Conservation (phyloP, 2,888 invertebrate genomes). For the Parnassius mnemosyne region DNA sequence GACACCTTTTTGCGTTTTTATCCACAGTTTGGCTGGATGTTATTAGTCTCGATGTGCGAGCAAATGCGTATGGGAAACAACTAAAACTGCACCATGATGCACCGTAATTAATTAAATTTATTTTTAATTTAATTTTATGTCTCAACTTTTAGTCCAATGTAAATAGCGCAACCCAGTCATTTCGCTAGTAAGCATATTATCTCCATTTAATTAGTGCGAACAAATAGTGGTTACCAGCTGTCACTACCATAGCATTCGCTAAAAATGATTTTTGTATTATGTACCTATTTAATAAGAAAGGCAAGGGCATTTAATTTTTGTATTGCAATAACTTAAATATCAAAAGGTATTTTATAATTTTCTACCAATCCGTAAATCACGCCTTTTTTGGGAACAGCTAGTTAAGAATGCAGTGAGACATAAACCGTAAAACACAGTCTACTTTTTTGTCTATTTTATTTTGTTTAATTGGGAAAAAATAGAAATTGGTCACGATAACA, state of each 20-base stretch:
- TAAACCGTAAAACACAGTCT: too few species aligned
- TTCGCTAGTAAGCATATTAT: slow-evolving; percentile 70
- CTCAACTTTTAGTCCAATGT: slow-evolving; percentile 14
- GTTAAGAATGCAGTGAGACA: too few species aligned
- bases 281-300: too few species aligned
- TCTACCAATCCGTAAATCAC: too few species aligned
- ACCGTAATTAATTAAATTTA: background rate
- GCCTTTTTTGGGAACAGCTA: too few species aligned
- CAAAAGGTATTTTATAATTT: too few species aligned
- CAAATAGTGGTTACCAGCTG: slow-evolving; percentile 64
- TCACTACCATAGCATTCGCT: slow-evolving; percentile 44
- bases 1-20: slow-evolving; percentile 51
- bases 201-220: slow-evolving; percentile 74
- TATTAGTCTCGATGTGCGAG: slow-evolving; percentile 63
- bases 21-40: slow-evolving; percentile 50
- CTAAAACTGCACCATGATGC: slow-evolving; percentile 1
- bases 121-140: slow-evolving; percentile 21
- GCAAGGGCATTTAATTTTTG: too few species aligned
- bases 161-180: slow-evolving; percentile 69
- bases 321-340: too few species aligned
- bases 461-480: too few species aligned
- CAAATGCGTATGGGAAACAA: slow-evolving; percentile 38
- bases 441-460: too few species aligned
- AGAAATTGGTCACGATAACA: too few species aligned
- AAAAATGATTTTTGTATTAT: background rate